Evolutionary conservation across 2,113 vertebrate species (phyloP).

Genomic region (Chloropsis hardwickii): DNA sequence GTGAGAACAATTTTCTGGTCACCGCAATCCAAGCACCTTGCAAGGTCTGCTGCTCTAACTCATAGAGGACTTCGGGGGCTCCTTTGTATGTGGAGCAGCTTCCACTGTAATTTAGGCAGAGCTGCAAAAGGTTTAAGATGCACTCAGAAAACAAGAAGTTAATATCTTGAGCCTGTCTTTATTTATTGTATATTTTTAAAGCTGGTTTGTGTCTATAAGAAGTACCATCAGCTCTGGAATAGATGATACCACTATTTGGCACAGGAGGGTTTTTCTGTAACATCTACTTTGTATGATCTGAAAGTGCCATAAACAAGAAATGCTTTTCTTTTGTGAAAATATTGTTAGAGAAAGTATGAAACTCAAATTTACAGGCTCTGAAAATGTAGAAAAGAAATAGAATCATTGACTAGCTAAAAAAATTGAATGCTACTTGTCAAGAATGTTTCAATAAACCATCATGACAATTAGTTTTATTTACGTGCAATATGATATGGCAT

Average conservation of each 20-base stretch:
- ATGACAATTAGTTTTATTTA: constrained; percentile 51
- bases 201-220: neutral
- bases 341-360: neutral
- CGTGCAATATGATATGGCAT: neutral
- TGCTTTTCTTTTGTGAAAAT: neutral
- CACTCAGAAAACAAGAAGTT: neutral
- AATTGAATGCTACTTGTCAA: neutral
- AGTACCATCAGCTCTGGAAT: neutral
- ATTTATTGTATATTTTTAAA: neutral
- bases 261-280: neutral
- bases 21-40: constrained; percentile 90
- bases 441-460: neutral
- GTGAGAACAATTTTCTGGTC: constrained; percentile 98
- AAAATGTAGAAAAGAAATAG: neutral
- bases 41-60: constrained; percentile 88
- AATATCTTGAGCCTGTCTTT: neutral
- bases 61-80: constrained; percentile 85
- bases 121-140: neutral
- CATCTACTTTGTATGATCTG: neutral
- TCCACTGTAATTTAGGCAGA: neutral
- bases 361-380: neutral
- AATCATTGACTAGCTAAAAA: neutral
- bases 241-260: neutral
- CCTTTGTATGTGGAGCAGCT: constrained; percentile 65
- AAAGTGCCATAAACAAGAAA: neutral